phyloP scores from a whole-genome alignment of 2,888 invertebrate genomes.

The Stenolophus ochropezus region DNA sequence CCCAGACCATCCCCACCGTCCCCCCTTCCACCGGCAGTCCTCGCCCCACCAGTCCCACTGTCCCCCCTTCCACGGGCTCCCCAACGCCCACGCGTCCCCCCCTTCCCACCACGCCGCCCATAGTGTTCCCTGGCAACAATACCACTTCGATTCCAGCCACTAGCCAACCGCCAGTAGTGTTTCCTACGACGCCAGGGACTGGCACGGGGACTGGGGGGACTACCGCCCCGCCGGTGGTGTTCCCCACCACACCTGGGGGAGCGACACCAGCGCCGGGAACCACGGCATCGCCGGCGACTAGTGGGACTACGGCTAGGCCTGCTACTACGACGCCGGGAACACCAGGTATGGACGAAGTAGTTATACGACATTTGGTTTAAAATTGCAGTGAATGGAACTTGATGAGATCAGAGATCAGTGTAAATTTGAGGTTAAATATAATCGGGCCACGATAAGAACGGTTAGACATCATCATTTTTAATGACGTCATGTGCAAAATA shows the following conservation, averaged over 20 bases:
- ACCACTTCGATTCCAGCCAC: slow-evolving; percentile 37
- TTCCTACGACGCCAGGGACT: slow-evolving; percentile 13
- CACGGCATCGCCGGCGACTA: background rate
- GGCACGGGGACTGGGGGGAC: background rate
- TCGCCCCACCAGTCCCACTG: background rate
- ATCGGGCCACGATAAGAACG: no score
- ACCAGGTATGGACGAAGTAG: slow-evolving; percentile 8
- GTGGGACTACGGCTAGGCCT: background rate
- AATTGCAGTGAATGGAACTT: no score
- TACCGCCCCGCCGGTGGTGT: slow-evolving; percentile 1
- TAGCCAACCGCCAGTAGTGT: background rate
- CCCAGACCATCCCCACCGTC: slow-evolving; percentile 27
- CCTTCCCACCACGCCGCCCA: background rate
- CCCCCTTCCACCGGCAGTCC: background rate
- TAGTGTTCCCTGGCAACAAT: background rate
- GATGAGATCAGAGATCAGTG: no score
- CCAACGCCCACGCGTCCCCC: background rate
- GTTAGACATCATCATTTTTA: no score
- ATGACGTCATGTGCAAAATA: no score
- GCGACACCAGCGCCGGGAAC: background rate
- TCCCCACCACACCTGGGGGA: background rate
- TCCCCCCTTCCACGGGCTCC: background rate
- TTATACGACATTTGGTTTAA: no score
- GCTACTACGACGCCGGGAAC: background rate
- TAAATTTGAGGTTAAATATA: no score